Evolutionary conservation across 2,113 vertebrate genomes (phyloP).

Genomic region (Ictidomys tridecemlineatus): DNA sequence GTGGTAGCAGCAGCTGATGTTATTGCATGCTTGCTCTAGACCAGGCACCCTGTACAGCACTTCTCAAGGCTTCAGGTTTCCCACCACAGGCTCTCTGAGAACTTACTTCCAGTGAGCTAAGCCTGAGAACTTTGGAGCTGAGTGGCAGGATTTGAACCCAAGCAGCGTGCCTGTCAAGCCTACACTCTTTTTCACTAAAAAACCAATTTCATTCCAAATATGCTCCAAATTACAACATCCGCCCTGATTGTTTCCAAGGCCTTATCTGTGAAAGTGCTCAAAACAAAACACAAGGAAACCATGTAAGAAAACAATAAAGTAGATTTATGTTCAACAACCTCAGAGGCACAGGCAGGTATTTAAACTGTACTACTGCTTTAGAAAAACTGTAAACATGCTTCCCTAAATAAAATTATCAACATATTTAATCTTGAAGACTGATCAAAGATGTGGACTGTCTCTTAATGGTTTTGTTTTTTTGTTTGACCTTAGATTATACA

Average conservation of each 20-base stretch:
- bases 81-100: not conserved
- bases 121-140: not conserved
- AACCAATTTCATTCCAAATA: slow-evolving; percentile 22
- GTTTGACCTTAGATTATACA: not conserved
- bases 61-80: not conserved
- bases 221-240: not conserved
- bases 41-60: not conserved
- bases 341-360: not conserved
- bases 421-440: not conserved
- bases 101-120: not conserved
- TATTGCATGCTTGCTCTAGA: not conserved
- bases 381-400: slow-evolving; percentile 8
- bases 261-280: slow-evolving; percentile 1
- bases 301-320: not conserved
- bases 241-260: not conserved
- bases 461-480: not conserved
- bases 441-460: not conserved
- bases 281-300: not conserved
- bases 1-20: too few relatives aligned
- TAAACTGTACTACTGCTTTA: not conserved
- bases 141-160: not conserved
- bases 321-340: not conserved
- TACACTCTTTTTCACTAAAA: not conserved
- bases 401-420: not conserved
- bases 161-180: not conserved